Base-by-base conservation (phyloP, 2,113 vertebrate species). In the Verasper variegatus region DNA sequence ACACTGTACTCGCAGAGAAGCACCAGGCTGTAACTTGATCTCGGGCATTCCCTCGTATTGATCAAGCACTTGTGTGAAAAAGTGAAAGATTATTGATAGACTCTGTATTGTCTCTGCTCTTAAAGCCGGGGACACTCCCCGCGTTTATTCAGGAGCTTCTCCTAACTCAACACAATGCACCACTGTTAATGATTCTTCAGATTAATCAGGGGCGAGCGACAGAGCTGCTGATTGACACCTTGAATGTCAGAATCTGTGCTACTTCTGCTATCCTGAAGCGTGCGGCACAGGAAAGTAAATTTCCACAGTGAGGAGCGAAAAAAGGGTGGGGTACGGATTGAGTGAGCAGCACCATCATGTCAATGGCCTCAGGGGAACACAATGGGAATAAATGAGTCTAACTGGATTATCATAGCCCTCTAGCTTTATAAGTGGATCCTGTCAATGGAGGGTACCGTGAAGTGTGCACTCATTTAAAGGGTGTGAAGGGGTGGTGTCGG, bases 321-420 rank as follows among this genome's bases (percentile, higher is more conserved):
- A 89, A 89, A 86, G 91, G 92, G 91, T 87, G 92, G 91, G 92
- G 91, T 91, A 87, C 68, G 49, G 78, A 86, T 70, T 81, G 88
- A 89, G 83, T 71, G 84, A 91, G 85, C 79, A 74, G 85, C 88
- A 89, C 86, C 87, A 84, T 87, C 89, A 68, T 91, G 89, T 87
- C 89, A 89, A 88, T 69, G 80, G 91, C 89, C 91, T 88, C 74
- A 4, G 76, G 88, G 88, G 89, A 84, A 74, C 82, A 88, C 86
- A 87, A 88, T 85, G 83, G 80, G 87, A 90, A 93, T 89, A 90
- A 92, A 93, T 92, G 86, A 89, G 84, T 82, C 74, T 92, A 91
- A 92, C 90, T 91, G 89, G 91, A 92, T 93, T 92, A 92, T 88
- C 84, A 92, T 54, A 90, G 86, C 86, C 91, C 91, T 90, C 85